These are phyloP conservation scores for Opisthograptis luteolata DNA, from an alignment of 2,888 invertebrate genomes.

Conservation along the genomic window DNA sequence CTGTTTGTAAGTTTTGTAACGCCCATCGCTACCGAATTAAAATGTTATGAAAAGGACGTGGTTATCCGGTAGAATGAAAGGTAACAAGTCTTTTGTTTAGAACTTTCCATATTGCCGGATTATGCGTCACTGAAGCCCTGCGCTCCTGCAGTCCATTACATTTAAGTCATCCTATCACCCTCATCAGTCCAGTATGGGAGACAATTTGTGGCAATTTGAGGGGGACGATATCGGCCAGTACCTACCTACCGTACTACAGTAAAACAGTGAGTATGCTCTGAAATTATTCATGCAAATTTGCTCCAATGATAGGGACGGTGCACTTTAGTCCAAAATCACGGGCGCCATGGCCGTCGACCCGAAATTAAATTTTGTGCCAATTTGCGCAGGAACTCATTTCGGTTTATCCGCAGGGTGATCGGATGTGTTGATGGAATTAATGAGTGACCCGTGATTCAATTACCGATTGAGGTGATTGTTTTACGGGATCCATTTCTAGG, in stretches of 20 bases:
- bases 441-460: conserved; percentile 24
- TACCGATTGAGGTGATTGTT: conserved; percentile 19
- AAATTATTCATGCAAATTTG: conserved; percentile 62
- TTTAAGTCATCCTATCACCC: conserved; percentile 21
- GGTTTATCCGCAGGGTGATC: conserved; percentile 18
- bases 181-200: conserved; percentile 40
- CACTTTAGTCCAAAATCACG: conserved; percentile 48
- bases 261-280: conserved; percentile 46
- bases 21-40: no score
- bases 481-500: conserved; percentile 3
- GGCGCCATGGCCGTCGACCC: conserved; percentile 28
- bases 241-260: conserved; percentile 11
- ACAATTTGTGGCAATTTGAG: conserved; percentile 49
- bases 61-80: no score
- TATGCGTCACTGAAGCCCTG: no score
- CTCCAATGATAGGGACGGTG: conserved; percentile 51
- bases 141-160: no score
- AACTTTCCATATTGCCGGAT: not conserved
- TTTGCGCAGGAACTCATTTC: conserved; percentile 28
- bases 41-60: no score
- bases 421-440: conserved; percentile 28
- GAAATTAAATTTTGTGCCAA: conserved; percentile 44
- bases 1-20: no score
- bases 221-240: conserved; percentile 2
- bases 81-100: no score